These are phyloP conservation scores for Pica pica DNA, from an alignment of 2,113 vertebrate genomes.

Conservation along the genomic window DNA sequence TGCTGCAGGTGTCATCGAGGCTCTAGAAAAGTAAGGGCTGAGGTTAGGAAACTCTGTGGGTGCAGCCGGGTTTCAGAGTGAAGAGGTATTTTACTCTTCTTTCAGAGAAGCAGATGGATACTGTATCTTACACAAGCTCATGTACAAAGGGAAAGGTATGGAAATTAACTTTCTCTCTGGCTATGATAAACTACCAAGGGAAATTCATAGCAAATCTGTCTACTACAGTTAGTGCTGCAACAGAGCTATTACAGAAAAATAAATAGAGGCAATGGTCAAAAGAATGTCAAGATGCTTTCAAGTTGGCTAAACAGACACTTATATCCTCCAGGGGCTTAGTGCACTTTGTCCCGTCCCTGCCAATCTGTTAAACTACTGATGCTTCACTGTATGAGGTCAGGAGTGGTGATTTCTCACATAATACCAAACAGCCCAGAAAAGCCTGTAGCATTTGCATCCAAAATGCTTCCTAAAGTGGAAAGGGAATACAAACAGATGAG, in stretches of 20 bases:
- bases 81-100: not conserved
- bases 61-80: not conserved
- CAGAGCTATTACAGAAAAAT: slow-evolving; percentile 58
- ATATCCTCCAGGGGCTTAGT: slow-evolving; percentile 37
- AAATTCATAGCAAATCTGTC: slow-evolving; percentile 45
- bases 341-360: slow-evolving; percentile 33
- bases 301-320: slow-evolving; percentile 41
- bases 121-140: not conserved
- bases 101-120: slow-evolving; percentile 18
- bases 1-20: not conserved
- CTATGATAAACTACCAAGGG: slow-evolving; percentile 46
- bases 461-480: slow-evolving; percentile 18
- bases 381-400: slow-evolving; percentile 43
- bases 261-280: slow-evolving; percentile 61
- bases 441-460: slow-evolving; percentile 28
- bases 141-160: slow-evolving; percentile 28
- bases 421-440: slow-evolving; percentile 52
- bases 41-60: slow-evolving; percentile 22
- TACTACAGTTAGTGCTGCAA: not conserved
- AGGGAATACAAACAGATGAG: not conserved
- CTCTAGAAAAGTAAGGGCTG: not conserved
- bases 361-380: slow-evolving; percentile 58
- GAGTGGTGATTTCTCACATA: slow-evolving; percentile 51
- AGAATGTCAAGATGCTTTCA: slow-evolving; percentile 57
- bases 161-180: slow-evolving; percentile 59